A percentile compares a stretch with the other conserved stretches of the same genome.
Evolutionary conservation across 2,797 vertebrate genomes (phyloP).

Genomic region (Apodemus agrarius): DNA sequence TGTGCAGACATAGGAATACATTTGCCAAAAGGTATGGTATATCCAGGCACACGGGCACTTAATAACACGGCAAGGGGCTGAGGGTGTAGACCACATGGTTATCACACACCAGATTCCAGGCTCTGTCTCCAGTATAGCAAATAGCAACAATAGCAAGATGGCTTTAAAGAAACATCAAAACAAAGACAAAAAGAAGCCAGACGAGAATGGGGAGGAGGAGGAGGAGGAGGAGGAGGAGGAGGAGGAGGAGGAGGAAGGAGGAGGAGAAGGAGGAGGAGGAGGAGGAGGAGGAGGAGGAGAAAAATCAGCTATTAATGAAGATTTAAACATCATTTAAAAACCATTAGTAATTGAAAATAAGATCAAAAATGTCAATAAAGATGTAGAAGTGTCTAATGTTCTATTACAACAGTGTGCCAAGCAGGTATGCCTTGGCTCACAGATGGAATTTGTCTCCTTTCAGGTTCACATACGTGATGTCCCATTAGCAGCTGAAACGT

Average conservation of each 20-base stretch:
- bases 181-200: background rate
- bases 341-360: background rate
- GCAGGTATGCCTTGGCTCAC: background rate
- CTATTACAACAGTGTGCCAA: background rate
- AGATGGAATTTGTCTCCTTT: background rate
- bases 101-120: background rate
- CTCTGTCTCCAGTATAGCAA: background rate
- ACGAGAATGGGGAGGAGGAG: background rate
- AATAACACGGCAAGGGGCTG: background rate
- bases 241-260: background rate
- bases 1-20: background rate
- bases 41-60: background rate
- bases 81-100: background rate
- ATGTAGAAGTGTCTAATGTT: background rate
- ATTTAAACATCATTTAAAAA: background rate
- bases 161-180: conserved; percentile 8
- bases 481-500: background rate
- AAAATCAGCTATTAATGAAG: background rate
- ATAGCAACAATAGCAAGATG: background rate
- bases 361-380: background rate
- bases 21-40: background rate
- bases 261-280: background rate
- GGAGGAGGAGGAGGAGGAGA: background rate
- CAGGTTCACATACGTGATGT: background rate
- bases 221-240: background rate